Conservation (phyloP, 2,888 invertebrate species). For the Oscheius onirici region DNA sequence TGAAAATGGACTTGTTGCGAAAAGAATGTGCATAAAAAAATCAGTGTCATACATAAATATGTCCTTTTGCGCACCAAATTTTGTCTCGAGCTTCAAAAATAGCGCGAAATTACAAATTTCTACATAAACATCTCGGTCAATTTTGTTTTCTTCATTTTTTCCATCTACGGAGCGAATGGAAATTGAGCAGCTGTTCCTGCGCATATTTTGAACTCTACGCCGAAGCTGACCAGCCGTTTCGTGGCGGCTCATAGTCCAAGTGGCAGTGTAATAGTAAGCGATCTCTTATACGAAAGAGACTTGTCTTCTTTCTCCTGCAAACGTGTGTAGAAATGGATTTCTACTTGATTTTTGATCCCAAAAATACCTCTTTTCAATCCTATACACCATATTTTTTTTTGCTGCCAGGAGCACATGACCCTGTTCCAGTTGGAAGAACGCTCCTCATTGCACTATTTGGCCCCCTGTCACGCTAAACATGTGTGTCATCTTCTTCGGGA, state of each 20-base stretch:
- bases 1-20: too few species aligned
- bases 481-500: not conserved
- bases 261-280: conserved; percentile 26
- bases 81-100: not conserved
- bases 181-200: conserved; percentile 6
- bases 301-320: not conserved
- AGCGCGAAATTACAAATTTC: too few species aligned
- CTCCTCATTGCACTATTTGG: not conserved
- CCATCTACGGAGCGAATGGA: not conserved
- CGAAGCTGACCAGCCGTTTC: not conserved
- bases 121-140: not conserved
- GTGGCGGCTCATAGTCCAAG: conserved; percentile 18
- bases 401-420: not conserved
- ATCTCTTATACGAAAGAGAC: not conserved
- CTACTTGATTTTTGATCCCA: not conserved
- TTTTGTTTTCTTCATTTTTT: not conserved
- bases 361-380: not conserved
- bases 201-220: conserved; percentile 6
- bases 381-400: not conserved
- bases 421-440: not conserved
- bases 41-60: too few species aligned
- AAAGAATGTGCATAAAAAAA: too few species aligned
- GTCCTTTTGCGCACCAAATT: too few species aligned
- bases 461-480: conserved; percentile 11
- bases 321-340: not conserved